Percentiles rank a stretch among this genome's conserved stretches.
Evolutionary conservation across 30 jellyfish, hydroid and myxozoan species (phyloP).

Genomic region (Euphysa ruthae): DNA sequence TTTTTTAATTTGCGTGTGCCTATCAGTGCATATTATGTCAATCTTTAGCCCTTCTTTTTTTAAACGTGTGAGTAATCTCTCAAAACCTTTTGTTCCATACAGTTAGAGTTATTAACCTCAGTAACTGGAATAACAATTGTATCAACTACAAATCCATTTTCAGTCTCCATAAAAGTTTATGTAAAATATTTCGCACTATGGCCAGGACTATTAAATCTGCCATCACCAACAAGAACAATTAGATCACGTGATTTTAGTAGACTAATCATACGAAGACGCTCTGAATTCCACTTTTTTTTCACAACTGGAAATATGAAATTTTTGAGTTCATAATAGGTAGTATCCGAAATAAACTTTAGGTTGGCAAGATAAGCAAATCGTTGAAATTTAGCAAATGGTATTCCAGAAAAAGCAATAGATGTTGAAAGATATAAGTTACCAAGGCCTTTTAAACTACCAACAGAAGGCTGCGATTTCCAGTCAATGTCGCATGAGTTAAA

Average conservation of each 20-base stretch:
- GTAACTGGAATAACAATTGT: not conserved
- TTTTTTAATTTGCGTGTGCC: not conserved
- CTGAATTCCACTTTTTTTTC: not conserved
- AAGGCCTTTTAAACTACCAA: not conserved
- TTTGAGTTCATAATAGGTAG: not conserved
- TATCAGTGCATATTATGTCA: not conserved
- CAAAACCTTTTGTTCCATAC: not conserved
- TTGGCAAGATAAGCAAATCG: not conserved
- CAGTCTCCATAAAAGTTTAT: not conserved
- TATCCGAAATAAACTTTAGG: conserved; percentile 5
- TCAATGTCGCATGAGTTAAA: not conserved
- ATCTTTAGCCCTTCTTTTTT: not conserved
- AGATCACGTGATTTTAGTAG: too few relatives aligned
- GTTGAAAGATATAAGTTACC: not conserved
- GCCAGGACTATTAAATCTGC: conserved; percentile 1
- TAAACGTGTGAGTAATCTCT: not conserved
- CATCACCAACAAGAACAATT: not conserved
- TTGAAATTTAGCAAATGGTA: not conserved
- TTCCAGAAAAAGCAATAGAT: conserved; percentile 1
- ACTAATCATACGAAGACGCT: too few relatives aligned
- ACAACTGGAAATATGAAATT: not conserved
- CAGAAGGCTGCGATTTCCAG: not conserved
- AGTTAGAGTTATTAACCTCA: not conserved
- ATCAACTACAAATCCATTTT: not conserved
- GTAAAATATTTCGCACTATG: not conserved